Percentiles rank a stretch among this genome's conserved stretches.
These are phyloP conservation scores for Psilopogon haemacephalus DNA, from an alignment of 2,113 vertebrate species.

Conservation along the genomic window DNA sequence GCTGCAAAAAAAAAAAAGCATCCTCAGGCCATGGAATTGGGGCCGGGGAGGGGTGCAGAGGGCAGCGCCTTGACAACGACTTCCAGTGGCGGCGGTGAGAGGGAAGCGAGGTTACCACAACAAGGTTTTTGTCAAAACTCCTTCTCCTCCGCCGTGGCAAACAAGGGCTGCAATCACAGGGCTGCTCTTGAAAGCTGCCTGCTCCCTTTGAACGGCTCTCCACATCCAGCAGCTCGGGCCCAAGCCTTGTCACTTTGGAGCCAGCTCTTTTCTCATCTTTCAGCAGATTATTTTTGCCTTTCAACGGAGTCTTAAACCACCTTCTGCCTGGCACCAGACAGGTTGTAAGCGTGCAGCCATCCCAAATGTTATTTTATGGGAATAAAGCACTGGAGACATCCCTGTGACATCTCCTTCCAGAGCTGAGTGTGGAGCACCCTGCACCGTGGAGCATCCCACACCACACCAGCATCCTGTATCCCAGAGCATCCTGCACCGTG, in stretches of 20 bases:
- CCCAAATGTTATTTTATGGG: background rate
- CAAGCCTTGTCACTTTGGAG: background rate
- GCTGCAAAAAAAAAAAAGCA: background rate
- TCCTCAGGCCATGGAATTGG: accelerated
- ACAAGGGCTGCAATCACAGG: slow-evolving; percentile 14
- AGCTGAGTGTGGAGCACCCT: background rate
- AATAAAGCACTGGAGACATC: background rate
- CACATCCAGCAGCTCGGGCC: background rate
- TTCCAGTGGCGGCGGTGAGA: background rate
- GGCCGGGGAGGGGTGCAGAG: background rate
- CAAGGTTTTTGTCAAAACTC: background rate
- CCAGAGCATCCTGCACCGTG: no score
- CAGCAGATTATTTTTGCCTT: background rate
- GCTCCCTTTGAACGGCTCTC: slow-evolving; percentile 3
- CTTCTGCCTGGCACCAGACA: background rate
- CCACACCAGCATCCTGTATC: no score
- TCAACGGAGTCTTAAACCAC: background rate
- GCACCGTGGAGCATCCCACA: background rate
- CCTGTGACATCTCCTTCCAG: background rate
- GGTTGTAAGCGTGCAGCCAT: background rate
- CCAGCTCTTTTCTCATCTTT: slow-evolving; percentile 21
- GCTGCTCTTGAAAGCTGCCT: background rate
- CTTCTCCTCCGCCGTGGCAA: background rate
- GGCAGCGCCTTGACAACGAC: background rate
- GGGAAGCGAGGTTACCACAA: background rate